A percentile compares a stretch with the other conserved stretches of the same genome.
Evolutionary conservation across 2,797 vertebrate genomes (phyloP).

Genomic region (Danio albolineatus): DNA sequence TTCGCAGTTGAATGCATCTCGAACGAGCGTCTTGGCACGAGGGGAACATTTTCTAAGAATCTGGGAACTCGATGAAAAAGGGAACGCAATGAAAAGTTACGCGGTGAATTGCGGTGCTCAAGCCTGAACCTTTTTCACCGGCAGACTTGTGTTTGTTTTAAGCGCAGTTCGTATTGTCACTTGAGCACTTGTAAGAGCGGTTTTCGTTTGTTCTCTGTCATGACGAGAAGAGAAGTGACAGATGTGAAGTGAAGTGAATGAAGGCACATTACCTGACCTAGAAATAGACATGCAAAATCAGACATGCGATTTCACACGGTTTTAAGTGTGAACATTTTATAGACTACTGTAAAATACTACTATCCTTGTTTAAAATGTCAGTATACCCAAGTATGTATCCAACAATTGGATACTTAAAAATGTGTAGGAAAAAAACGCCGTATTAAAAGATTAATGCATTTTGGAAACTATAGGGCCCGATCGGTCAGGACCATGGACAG

Average conservation of each 20-base stretch:
- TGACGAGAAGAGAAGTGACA: constrained; percentile 71
- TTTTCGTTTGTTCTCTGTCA: constrained; percentile 22
- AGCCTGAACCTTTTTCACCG: not conserved
- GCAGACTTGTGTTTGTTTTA: not conserved
- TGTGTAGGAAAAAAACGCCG: not conserved
- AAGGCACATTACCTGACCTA: constrained; percentile 73
- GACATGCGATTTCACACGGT: not conserved
- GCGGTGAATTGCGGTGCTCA: constrained; percentile 1
- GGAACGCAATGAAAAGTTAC: constrained; percentile 36
- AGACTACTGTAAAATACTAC: too few species aligned
- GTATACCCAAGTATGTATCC: not conserved
- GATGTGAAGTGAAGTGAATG: constrained; percentile 69
- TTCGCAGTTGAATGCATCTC: constrained; percentile 6
- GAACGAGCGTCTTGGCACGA: not conserved
- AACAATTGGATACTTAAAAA: not conserved
- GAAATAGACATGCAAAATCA: constrained; percentile 61
- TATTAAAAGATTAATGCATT: not conserved
- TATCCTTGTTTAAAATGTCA: not conserved
- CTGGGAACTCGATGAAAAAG: constrained; percentile 11
- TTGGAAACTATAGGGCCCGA: too few species aligned
- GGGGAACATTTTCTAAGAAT: constrained; percentile 20
- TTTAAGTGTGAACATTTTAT: not conserved
- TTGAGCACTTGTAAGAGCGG: constrained; percentile 28
- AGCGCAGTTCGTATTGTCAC: constrained; percentile 4
- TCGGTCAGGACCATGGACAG: constrained; percentile 65